Base-by-base conservation (phyloP, 2,888 invertebrate genomes). In the Tinea trinotella region DNA sequence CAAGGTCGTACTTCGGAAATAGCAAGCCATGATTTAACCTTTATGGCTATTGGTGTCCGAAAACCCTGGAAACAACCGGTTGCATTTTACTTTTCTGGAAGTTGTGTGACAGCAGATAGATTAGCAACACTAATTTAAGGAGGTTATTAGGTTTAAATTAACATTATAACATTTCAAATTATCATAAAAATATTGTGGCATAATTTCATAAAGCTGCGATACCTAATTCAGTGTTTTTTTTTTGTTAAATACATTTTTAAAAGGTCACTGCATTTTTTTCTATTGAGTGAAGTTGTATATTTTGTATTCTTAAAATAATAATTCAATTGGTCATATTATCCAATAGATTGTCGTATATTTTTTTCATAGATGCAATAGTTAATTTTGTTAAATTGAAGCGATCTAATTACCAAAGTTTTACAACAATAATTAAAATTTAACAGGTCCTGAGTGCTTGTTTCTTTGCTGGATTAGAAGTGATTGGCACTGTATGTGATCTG, bases 21-120 rank as follows among this genome's bases (percentile, higher is more conserved):
- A 22, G 44, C 54, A 20, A 7, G 9, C 7, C 12, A 54, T 20
- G 54, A 20, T 4, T 17, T 54, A n/a, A 44, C 17, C 12, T 52
- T 44, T 10, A 44, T 44, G 15, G 4, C 4, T 30, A 5, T 10
- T 48, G 34, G 52, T 10, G 2, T 52, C 7, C 24, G 13, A 24
- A 17, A 34, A 30, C 24, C 13, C 6, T n/a, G 19, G 19, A 52
- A 52, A 30, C 30, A 52, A 15, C 50, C 22, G 10, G 13, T 52
- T 9, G 52, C 52, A 13, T 24, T 22, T 52, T 52, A 56, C 50
- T 57, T 59, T 13, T 60, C 60, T 13, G 46, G 52, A 12, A 44
- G 19, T 9, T 36, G 17, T 48, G 53, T 58, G 2, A 57, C 56
- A 34, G 49, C 58, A 20, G 57, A 59, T 34, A 54, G 58, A 56